Evolutionary conservation across 2,888 invertebrate genomes (phyloP).

Genomic region (Pherbina coryleti): DNA sequence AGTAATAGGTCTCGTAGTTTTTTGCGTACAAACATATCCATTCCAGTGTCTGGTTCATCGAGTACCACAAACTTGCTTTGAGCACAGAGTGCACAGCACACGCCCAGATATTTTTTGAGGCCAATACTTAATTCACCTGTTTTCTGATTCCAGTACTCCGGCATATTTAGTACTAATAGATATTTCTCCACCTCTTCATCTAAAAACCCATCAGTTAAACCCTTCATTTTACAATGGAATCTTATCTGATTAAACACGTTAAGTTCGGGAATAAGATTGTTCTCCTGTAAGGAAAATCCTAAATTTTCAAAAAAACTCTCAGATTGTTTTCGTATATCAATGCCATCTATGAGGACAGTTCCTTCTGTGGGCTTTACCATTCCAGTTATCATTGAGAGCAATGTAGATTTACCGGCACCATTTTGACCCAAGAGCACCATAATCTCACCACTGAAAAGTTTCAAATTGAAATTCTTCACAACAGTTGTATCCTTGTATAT

Average conservation of each 20-base stretch:
- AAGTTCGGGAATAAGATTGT: slow-evolving; percentile 73
- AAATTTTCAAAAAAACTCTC: slow-evolving; percentile 75
- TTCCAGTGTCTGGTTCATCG: slow-evolving; percentile 85
- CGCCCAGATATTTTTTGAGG: slow-evolving; percentile 79
- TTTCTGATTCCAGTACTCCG: slow-evolving; percentile 73
- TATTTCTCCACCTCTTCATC: slow-evolving; percentile 74
- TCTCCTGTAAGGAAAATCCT: slow-evolving; percentile 85
- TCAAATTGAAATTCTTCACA: slow-evolving; percentile 77
- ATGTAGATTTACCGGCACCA: slow-evolving; percentile 88
- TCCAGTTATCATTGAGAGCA: slow-evolving; percentile 91
- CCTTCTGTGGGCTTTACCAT: slow-evolving; percentile 77
- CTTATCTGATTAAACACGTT: slow-evolving; percentile 84
- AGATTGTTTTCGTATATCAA: slow-evolving; percentile 75
- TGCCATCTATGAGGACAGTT: slow-evolving; percentile 77
- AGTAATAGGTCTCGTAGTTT: slow-evolving; percentile 85
- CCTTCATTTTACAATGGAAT: slow-evolving; percentile 82
- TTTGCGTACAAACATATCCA: slow-evolving; percentile 83
- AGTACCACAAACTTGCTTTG: slow-evolving; percentile 78
- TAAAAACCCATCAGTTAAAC: slow-evolving; percentile 70
- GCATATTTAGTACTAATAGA: slow-evolving; percentile 74
- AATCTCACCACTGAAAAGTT: slow-evolving; percentile 78
- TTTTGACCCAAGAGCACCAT: slow-evolving; percentile 79
- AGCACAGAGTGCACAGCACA: slow-evolving; percentile 81
- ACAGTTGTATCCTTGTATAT: slow-evolving; percentile 78
- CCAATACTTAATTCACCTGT: slow-evolving; percentile 76